Evolutionary conservation across 2,113 vertebrate genomes (phyloP).

Genomic region (Lota lota): DNA sequence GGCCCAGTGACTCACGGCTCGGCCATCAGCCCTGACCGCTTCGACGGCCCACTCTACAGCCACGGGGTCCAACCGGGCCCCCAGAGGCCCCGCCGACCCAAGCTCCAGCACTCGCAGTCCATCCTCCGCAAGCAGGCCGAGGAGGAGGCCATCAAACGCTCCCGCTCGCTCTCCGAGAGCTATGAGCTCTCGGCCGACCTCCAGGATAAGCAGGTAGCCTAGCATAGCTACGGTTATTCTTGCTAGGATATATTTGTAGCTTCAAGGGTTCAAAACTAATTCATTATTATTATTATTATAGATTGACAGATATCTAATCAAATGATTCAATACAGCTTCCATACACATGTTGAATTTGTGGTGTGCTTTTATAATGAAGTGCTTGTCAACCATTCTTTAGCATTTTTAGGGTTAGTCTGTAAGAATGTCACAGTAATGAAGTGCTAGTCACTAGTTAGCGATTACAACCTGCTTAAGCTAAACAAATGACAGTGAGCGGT

Average conservation of each 20-base stretch:
- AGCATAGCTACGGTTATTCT: not conserved
- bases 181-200: conserved; percentile 99
- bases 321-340: no score
- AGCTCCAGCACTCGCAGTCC: conserved; percentile 94
- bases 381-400: not conserved
- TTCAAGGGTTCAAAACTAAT: not conserved
- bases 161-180: conserved; percentile 93
- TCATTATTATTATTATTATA: no score
- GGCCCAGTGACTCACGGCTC: conserved; percentile 84
- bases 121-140: conserved; percentile 96
- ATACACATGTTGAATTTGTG: no score
- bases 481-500: not conserved
- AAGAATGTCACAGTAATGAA: no score
- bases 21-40: conserved; percentile 87
- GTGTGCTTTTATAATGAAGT: not conserved
- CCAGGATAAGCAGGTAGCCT: conserved; percentile 94
- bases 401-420: no score
- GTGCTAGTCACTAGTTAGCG: no score
- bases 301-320: no score
- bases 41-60: conserved; percentile 80
- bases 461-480: not conserved
- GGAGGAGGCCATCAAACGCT: conserved; percentile 96
- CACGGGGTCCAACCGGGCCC: conserved; percentile 81
- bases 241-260: no score
- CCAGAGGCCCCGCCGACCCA: conserved; percentile 86